Evolutionary conservation across 2,113 vertebrate species (phyloP).

Genomic region (Nicator chloris): DNA sequence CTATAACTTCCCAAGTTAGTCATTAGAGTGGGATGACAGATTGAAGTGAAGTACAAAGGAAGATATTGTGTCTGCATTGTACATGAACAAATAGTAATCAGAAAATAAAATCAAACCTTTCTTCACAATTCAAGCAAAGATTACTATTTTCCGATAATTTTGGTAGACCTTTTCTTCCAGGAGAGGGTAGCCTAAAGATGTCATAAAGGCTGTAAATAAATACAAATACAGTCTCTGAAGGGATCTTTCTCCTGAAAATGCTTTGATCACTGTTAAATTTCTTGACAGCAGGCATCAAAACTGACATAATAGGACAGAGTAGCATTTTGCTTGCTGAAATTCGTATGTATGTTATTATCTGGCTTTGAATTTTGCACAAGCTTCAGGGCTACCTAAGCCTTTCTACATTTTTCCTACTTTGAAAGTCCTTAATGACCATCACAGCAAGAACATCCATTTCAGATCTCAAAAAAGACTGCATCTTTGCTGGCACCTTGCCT

Average conservation of each 20-base stretch:
- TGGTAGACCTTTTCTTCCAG: background rate
- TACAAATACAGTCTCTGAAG: background rate
- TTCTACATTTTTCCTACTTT: background rate
- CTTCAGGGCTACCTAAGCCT: background rate
- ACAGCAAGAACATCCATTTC: conserved; percentile 34
- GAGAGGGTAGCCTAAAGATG: background rate
- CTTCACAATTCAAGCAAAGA: background rate
- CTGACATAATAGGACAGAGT: background rate
- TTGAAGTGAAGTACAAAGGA: background rate
- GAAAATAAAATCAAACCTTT: background rate
- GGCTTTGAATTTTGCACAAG: background rate
- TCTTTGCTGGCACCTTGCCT: background rate
- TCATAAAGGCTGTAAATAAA: background rate
- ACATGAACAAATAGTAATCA: background rate
- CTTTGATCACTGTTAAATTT: background rate
- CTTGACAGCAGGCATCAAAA: conserved; percentile 18
- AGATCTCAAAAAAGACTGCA: background rate
- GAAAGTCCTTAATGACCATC: background rate
- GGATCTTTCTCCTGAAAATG: background rate
- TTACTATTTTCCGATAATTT: background rate
- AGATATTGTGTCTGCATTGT: background rate
- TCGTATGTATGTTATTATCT: background rate
- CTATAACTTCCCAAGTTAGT: background rate
- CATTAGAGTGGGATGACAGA: background rate
- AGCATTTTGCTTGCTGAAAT: background rate